These are phyloP conservation scores for Ochlodes sylvanus DNA, from an alignment of 2,888 invertebrate species.

Conservation along the genomic window DNA sequence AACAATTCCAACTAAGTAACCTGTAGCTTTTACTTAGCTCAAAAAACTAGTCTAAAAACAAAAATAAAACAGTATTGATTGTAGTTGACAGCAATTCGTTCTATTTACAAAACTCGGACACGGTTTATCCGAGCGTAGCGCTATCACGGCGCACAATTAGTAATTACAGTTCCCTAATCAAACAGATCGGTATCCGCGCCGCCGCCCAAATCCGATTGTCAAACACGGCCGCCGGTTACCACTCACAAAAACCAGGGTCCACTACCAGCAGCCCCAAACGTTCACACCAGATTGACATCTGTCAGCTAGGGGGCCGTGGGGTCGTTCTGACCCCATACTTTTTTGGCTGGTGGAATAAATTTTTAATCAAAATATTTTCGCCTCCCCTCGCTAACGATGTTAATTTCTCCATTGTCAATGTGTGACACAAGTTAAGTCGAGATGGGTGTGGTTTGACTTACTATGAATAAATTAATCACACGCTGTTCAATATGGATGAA, in stretches of 20 bases:
- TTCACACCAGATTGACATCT: constrained; percentile 76
- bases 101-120: no score
- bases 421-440: constrained; percentile 69
- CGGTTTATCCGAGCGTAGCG: neutral
- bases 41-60: no score
- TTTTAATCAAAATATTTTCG: constrained; percentile 83
- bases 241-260: constrained; percentile 38
- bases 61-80: no score
- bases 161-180: constrained; percentile 30
- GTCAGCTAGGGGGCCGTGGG: constrained; percentile 61
- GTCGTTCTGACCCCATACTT: constrained; percentile 61
- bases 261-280: constrained; percentile 55
- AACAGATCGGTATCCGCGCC: constrained; percentile 28
- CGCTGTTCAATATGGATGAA: constrained; percentile 28
- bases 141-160: constrained; percentile 10
- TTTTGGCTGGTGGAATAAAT: constrained; percentile 72
- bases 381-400: constrained; percentile 61
- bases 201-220: constrained; percentile 29
- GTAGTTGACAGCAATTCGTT: no score
- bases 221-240: constrained; percentile 27
- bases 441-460: constrained; percentile 59
- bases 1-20: no score
- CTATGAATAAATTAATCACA: constrained; percentile 52
- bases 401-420: constrained; percentile 74
- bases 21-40: no score